Percentiles rank a stretch among this genome's conserved stretches.
Conservation (phyloP, 2,113 vertebrate genomes). For the Pantherophis guttatus region DNA sequence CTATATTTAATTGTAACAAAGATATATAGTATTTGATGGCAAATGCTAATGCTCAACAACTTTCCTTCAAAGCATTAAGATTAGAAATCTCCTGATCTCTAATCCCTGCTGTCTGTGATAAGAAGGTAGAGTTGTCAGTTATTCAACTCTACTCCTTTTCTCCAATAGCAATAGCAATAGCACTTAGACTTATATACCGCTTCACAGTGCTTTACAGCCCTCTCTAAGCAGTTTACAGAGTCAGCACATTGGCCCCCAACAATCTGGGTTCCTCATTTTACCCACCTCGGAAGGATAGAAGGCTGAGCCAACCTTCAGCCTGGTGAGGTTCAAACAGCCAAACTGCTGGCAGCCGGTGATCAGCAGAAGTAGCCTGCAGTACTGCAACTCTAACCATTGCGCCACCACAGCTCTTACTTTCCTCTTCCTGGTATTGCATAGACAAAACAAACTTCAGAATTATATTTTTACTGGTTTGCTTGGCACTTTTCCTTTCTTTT, state of each 20-base stretch:
- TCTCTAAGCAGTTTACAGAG: no score
- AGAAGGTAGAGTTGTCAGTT: background rate
- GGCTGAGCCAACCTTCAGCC: no score
- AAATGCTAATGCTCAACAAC: background rate
- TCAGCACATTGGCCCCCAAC: no score
- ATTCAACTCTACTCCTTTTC: background rate
- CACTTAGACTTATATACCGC: no score
- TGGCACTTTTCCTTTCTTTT: background rate
- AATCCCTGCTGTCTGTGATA: background rate
- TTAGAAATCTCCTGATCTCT: background rate
- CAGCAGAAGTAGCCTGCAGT: no score
- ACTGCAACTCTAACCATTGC: no score
- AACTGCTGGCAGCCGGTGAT: no score
- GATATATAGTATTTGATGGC: background rate
- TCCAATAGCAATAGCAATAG: background rate
- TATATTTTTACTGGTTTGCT: background rate
- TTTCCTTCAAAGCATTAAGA: background rate
- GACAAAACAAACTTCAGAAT: background rate
- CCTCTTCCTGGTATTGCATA: background rate
- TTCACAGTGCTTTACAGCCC: no score
- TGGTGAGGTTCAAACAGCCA: no score
- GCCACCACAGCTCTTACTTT: background rate
- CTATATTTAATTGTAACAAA: background rate
- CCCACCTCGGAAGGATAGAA: no score
- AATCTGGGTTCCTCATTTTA: no score